phyloP scores from a whole-genome alignment of 1,140 invertebrate genomes.

The Muscidifurax raptorellus region DNA sequence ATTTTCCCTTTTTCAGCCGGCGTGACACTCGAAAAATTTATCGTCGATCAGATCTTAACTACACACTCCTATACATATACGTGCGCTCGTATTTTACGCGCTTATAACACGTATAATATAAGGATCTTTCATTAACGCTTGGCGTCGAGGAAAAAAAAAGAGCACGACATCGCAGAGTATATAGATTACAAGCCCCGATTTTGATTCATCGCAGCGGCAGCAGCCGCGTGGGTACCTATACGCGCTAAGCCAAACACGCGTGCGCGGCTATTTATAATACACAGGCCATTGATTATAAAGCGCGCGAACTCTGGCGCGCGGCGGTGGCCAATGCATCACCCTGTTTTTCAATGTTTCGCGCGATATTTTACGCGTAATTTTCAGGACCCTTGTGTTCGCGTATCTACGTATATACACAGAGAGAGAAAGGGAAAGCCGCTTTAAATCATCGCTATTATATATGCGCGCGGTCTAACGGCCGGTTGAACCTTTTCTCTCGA shows the following conservation, averaged over 20 bases:
- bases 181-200: neutral
- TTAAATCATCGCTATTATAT: constrained; percentile 42
- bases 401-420: neutral
- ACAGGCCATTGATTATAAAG: constrained; percentile 1
- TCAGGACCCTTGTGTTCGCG: constrained; percentile 1
- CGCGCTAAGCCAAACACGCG: no score
- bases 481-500: neutral
- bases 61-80: no score
- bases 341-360: constrained; percentile 21
- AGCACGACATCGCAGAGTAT: no score
- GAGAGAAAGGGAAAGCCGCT: constrained; percentile 31
- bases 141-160: neutral
- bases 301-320: no score
- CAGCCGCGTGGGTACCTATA: no score
- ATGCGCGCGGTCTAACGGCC: neutral
- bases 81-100: no score
- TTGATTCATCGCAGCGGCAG: neutral
- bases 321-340: neutral
- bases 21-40: no score
- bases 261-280: neutral
- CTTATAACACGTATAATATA: neutral
- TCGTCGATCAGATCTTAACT: no score
- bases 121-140: neutral
- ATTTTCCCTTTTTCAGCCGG: neutral
- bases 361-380: constrained; percentile 43